Conservation (phyloP, 2,113 vertebrate species). For the Pavo muticus region DNA sequence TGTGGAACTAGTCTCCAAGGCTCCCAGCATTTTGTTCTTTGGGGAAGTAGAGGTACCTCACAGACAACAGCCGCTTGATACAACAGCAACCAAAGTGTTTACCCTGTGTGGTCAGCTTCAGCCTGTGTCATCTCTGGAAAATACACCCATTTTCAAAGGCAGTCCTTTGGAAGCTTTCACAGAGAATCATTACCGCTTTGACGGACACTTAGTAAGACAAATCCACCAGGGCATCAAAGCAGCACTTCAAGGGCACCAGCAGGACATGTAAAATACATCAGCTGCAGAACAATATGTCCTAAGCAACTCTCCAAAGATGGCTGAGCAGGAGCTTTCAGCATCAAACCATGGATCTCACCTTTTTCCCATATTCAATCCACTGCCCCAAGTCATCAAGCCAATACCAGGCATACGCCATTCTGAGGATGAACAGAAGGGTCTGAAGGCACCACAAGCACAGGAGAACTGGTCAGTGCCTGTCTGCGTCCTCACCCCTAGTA, state of each 20-base stretch:
- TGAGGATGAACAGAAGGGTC: slow-evolving; percentile 64
- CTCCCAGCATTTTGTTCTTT: neutral
- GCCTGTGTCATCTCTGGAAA: neutral
- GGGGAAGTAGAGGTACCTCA: fast-evolving
- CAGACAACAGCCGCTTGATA: neutral
- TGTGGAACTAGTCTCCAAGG: neutral
- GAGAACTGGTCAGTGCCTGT: slow-evolving; percentile 24
- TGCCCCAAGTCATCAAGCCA: slow-evolving; percentile 77
- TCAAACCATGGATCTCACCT: slow-evolving; percentile 70
- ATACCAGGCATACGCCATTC: slow-evolving; percentile 86
- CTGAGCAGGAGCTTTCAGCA: neutral
- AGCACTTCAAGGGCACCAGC: neutral
- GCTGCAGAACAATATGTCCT: neutral
- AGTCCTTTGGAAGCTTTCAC: neutral
- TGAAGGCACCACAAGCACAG: slow-evolving; percentile 72
- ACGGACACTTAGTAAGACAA: neutral
- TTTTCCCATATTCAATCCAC: slow-evolving; percentile 85
- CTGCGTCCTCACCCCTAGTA: neutral
- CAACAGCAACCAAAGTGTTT: neutral
- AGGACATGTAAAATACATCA: fast-evolving
- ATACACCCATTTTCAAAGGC: neutral
- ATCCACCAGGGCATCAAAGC: neutral
- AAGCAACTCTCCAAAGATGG: neutral
- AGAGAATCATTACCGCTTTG: neutral
- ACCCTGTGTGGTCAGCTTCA: neutral